Percentiles rank a stretch among this genome's conserved stretches.
Conservation (phyloP, 2,888 invertebrate genomes). For the Creontiades dilutus region DNA sequence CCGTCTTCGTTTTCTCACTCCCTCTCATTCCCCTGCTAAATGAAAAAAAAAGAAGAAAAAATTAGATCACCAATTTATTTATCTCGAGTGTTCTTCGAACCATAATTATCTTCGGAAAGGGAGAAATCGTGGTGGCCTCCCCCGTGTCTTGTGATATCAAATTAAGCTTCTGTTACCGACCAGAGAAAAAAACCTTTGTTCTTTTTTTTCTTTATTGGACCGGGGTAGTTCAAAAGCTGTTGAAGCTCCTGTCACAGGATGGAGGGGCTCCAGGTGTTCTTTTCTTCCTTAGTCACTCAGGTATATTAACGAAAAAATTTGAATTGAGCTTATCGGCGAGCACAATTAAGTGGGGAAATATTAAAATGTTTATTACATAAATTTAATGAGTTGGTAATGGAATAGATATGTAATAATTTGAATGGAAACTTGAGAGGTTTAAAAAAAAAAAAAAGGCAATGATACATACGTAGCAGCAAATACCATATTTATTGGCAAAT, state of each 20-base stretch:
- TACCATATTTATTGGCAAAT: too few relatives aligned
- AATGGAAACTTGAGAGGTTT: too few relatives aligned
- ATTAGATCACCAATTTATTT: slow-evolving; percentile 60
- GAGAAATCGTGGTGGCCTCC: neutral
- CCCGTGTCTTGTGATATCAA: neutral
- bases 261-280: too few relatives aligned
- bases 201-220: neutral
- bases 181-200: neutral
- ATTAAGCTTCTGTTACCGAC: neutral
- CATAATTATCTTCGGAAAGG: neutral
- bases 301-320: too few relatives aligned
- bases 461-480: too few relatives aligned
- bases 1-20: slow-evolving; percentile 17
- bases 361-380: too few relatives aligned
- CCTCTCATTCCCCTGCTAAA: neutral
- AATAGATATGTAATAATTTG: too few relatives aligned
- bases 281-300: too few relatives aligned
- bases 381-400: too few relatives aligned
- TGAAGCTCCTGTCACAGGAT: neutral
- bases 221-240: neutral
- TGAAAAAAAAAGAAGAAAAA: slow-evolving; percentile 56
- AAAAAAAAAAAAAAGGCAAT: too few relatives aligned
- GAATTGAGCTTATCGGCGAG: too few relatives aligned
- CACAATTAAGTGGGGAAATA: too few relatives aligned
- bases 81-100: slow-evolving; percentile 49